Conservation (phyloP, 2,797 vertebrate genomes). For the Thalassophryne amazonica region DNA sequence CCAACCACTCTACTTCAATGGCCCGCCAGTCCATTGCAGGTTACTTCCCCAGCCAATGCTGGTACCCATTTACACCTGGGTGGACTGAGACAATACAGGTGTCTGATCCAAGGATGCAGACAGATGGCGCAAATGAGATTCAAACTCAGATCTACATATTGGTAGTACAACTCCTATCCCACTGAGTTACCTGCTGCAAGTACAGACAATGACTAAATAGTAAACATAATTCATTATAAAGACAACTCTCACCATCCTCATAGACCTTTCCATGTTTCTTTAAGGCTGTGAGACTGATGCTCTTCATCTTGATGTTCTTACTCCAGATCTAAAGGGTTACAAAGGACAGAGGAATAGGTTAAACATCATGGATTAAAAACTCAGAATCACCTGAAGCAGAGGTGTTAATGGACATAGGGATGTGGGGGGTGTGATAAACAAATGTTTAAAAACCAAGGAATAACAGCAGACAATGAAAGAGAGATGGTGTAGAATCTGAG, state of each 20-base stretch:
- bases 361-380: neutral
- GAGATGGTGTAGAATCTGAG: neutral
- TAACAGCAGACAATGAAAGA: neutral
- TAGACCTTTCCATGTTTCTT: slow-evolving; percentile 93
- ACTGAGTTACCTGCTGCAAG: no score
- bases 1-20: no score
- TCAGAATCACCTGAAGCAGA: neutral
- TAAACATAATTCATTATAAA: no score
- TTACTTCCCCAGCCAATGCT: no score
- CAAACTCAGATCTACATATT: no score
- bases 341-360: neutral
- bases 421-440: neutral
- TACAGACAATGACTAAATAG: no score
- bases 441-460: neutral
- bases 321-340: slow-evolving; percentile 85
- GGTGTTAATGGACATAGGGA: neutral
- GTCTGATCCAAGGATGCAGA: no score
- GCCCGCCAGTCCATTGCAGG: no score
- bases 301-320: slow-evolving; percentile 93
- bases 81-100: no score
- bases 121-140: no score
- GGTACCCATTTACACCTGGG: no score
- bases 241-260: slow-evolving; percentile 91
- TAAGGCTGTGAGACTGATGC: slow-evolving; percentile 86
- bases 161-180: no score